A percentile compares a stretch with the other conserved stretches of the same genome.
Conservation (phyloP, 37 sponge, comb jelly and placozoan genomes). For the Chondrosia reniformis region DNA sequence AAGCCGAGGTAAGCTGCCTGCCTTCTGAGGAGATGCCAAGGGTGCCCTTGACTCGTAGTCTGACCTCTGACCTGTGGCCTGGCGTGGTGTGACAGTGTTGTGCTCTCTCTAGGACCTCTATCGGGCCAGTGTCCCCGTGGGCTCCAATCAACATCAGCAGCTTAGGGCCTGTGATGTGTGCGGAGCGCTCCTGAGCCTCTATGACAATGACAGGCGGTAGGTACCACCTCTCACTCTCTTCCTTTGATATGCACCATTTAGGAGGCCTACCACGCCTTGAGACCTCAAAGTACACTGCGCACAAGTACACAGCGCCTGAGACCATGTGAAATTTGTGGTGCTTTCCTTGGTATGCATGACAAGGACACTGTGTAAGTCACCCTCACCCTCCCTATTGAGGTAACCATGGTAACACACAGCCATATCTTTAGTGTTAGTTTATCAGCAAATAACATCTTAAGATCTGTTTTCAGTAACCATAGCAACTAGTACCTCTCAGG, state of each 20-base stretch:
- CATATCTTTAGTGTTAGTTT: too few relatives aligned
- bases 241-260: neutral
- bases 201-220: constrained; percentile 95
- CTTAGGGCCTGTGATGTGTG: constrained; percentile 99
- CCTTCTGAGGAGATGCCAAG: neutral
- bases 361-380: constrained; percentile 61
- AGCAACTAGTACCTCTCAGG: too few relatives aligned
- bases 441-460: too few relatives aligned
- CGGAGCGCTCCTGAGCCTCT: constrained; percentile 98
- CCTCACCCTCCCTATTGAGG: too few relatives aligned
- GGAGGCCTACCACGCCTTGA: constrained; percentile 18
- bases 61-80: neutral
- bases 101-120: constrained; percentile 79
- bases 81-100: neutral
- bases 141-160: constrained; percentile 94
- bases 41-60: neutral
- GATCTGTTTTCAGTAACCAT: too few relatives aligned
- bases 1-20: constrained; percentile 59
- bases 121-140: constrained; percentile 65
- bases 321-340: constrained; percentile 73
- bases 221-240: constrained; percentile 12
- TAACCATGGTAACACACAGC: too few relatives aligned
- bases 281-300: constrained; percentile 13
- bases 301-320: constrained; percentile 51
- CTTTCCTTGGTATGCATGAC: constrained; percentile 67